Conservation (phyloP, 2,888 invertebrate genomes). For the Merodon equestris region DNA sequence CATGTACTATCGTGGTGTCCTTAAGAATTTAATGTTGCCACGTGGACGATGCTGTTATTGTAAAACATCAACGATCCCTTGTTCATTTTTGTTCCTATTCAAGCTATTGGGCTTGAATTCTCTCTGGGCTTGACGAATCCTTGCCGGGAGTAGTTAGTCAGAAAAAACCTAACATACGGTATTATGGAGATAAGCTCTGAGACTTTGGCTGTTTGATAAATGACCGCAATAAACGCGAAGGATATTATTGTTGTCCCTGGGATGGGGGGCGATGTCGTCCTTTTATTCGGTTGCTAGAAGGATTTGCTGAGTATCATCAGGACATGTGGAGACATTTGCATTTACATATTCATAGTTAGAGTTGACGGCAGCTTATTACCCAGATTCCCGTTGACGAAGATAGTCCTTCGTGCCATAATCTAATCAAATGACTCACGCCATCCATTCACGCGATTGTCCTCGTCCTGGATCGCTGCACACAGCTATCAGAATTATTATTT, state of each 20-base stretch:
- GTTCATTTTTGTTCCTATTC: conserved; percentile 42
- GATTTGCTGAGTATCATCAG: conserved; percentile 20
- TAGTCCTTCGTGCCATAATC: no score
- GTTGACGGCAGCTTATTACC: conserved; percentile 18
- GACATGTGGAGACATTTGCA: conserved; percentile 29
- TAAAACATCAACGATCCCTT: conserved; percentile 60
- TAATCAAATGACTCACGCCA: no score
- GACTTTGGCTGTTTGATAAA: conserved; percentile 64
- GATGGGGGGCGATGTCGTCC: no score
- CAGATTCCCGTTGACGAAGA: no score
- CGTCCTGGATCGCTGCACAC: no score
- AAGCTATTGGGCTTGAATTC: conserved; percentile 57
- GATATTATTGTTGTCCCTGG: conserved; percentile 38
- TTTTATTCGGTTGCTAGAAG: conserved; percentile 1
- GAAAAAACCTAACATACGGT: conserved; percentile 63
- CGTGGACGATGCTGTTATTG: conserved; percentile 46
- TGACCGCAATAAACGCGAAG: conserved; percentile 67
- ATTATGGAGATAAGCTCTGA: conserved; percentile 65
- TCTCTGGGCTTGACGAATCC: conserved; percentile 60
- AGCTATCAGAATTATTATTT: conserved; percentile 48
- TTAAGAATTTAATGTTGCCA: conserved; percentile 65
- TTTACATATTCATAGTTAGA: conserved; percentile 39
- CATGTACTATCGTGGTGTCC: conserved; percentile 23
- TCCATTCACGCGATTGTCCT: no score
- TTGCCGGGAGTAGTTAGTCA: background rate